Evolutionary conservation across 1,140 invertebrate genomes (phyloP).

Genomic region (Oncopeltus fasciatus): DNA sequence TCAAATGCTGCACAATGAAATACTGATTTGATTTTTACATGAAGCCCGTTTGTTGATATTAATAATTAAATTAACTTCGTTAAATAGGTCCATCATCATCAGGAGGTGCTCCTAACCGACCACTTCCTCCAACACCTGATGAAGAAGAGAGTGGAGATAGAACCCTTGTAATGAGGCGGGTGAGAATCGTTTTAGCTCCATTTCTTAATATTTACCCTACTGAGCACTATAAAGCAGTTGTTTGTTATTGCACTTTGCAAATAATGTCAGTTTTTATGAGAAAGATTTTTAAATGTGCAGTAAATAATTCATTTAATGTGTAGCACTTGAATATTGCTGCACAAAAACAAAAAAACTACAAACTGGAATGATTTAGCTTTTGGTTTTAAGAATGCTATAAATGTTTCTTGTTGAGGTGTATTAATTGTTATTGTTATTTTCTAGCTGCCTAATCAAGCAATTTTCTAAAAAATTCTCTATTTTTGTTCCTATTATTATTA

Average conservation of each 20-base stretch:
- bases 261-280: background rate
- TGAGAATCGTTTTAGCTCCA: slow-evolving; percentile 37
- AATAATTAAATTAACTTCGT: no score
- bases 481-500: no score
- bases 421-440: slow-evolving; percentile 2
- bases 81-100: slow-evolving; percentile 19
- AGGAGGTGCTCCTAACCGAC: slow-evolving; percentile 72
- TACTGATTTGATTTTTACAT: no score
- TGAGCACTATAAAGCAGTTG: background rate
- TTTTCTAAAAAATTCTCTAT: no score
- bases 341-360: background rate
- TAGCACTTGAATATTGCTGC: background rate
- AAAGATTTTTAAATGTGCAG: no score
- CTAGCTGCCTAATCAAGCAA: background rate
- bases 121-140: slow-evolving; percentile 83
- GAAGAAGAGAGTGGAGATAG: slow-evolving; percentile 74
- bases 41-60: no score
- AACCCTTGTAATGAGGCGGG: slow-evolving; percentile 79
- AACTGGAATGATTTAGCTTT: slow-evolving; percentile 5
- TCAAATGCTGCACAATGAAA: no score
- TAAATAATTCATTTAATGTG: background rate
- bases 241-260: background rate
- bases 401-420: slow-evolving; percentile 7
- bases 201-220: background rate
- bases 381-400: slow-evolving; percentile 12